Percentiles rank a stretch among this genome's conserved stretches.
Evolutionary conservation across 2,888 invertebrate genomes (phyloP).

Genomic region (Calliopum simillimum): DNA sequence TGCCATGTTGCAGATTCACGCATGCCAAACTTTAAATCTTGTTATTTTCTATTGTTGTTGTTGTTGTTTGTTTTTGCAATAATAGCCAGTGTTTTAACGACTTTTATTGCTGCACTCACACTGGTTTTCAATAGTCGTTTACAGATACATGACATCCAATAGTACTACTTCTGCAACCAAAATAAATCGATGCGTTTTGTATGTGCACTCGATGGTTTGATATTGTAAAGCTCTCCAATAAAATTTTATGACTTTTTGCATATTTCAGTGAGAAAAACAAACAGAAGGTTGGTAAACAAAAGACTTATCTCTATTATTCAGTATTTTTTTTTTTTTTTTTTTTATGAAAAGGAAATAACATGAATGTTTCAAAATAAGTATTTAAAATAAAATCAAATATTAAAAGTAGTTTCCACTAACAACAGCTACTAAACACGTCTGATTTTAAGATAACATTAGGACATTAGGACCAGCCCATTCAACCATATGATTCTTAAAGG

Average conservation of each 20-base stretch:
- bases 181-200: conserved; percentile 58
- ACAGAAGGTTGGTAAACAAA: background rate
- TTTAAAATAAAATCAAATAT: no score
- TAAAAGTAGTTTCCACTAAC: no score
- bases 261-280: conserved; percentile 43
- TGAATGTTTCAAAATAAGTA: no score
- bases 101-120: conserved; percentile 54
- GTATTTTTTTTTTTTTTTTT: no score
- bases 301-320: background rate
- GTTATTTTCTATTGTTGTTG: background rate
- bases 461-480: no score
- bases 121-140: conserved; percentile 20
- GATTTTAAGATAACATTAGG: no score
- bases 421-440: no score
- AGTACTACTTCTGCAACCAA: conserved; percentile 23
- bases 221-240: conserved; percentile 61
- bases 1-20: conserved; percentile 15
- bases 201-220: conserved; percentile 42
- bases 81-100: conserved; percentile 59
- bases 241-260: conserved; percentile 63
- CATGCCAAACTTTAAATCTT: conserved; percentile 12
- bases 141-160: background rate
- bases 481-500: no score
- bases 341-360: no score
- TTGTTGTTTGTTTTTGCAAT: conserved; percentile 1